Evolutionary conservation across 2,797 vertebrate species (phyloP).

Genomic region (Xyrichtys novacula): DNA sequence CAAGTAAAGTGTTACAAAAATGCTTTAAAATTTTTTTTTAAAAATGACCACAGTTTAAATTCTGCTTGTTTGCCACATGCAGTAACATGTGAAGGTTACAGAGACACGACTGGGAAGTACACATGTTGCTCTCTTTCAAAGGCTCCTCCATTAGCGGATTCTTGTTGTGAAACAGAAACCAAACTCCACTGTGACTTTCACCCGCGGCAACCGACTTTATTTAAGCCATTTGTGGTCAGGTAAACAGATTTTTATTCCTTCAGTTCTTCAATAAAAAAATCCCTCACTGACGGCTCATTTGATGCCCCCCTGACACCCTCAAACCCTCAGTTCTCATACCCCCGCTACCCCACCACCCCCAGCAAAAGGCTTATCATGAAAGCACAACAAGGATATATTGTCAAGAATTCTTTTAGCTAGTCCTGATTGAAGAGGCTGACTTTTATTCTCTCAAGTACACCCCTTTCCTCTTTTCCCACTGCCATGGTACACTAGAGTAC

Average conservation of each 20-base stretch:
- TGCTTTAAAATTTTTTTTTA: too few species aligned
- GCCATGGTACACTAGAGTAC: constrained; percentile 77
- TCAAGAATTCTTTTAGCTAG: constrained; percentile 83
- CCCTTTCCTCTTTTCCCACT: constrained; percentile 68
- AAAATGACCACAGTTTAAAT: constrained; percentile 19
- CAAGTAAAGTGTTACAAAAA: too few species aligned
- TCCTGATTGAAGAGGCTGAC: constrained; percentile 85
- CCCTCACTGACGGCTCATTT: constrained; percentile 72
- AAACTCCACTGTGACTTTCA: constrained; percentile 71
- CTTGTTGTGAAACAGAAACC: constrained; percentile 45
- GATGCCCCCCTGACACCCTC: constrained; percentile 60
- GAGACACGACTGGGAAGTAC: constrained; percentile 51
- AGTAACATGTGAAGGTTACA: constrained; percentile 39
- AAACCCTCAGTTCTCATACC: constrained; percentile 56
- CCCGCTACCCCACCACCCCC: constrained; percentile 39
- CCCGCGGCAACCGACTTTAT: constrained; percentile 62
- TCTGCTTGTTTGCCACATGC: constrained; percentile 29
- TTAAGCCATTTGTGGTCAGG: constrained; percentile 76
- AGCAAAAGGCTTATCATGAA: constrained; percentile 82
- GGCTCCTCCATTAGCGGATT: constrained; percentile 51
- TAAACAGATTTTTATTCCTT: constrained; percentile 78
- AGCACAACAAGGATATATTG: constrained; percentile 86
- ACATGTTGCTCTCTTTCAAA: constrained; percentile 49
- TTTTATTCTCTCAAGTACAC: constrained; percentile 79
- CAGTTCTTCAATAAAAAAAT: constrained; percentile 70